These are phyloP conservation scores for Rattus rattus DNA, from an alignment of 2,113 vertebrate species.

Conservation along the genomic window DNA sequence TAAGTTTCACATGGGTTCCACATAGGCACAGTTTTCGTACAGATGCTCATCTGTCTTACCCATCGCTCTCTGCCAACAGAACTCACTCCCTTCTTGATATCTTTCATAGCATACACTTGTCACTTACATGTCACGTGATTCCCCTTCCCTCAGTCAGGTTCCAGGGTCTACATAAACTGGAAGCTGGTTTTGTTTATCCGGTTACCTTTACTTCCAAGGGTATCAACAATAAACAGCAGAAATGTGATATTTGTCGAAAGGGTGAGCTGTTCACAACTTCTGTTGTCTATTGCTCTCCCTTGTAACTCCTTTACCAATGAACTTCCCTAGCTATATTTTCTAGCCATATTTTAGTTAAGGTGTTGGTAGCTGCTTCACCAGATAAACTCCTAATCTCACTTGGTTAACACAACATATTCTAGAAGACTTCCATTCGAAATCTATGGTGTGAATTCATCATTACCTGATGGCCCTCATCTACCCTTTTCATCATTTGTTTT, in stretches of 20 bases:
- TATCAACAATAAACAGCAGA: not conserved
- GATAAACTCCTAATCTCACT: not conserved
- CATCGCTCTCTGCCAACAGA: not conserved
- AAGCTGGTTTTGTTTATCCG: not conserved
- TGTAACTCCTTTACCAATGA: not conserved
- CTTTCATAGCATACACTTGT: not conserved
- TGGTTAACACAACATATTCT: not conserved
- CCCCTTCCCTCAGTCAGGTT: not conserved
- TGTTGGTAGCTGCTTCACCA: not conserved
- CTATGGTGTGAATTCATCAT: not conserved
- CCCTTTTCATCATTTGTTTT: not conserved
- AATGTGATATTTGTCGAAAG: slow-evolving; percentile 2
- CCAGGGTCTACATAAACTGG: not conserved
- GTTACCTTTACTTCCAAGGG: not conserved
- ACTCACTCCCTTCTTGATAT: not conserved
- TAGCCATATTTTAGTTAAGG: not conserved
- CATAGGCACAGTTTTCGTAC: not conserved
- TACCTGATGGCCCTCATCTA: not conserved
- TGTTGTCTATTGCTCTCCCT: not conserved
- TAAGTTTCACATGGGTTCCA: not conserved
- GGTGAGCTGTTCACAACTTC: not conserved
- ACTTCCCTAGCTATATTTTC: not conserved
- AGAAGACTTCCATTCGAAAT: not conserved
- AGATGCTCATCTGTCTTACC: not conserved
- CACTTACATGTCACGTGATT: not conserved